Evolutionary conservation across 2,113 vertebrate species (phyloP), one percentile per base, ranked within the genome.

Genomic region (Melanerpes formicivorus): DNA sequence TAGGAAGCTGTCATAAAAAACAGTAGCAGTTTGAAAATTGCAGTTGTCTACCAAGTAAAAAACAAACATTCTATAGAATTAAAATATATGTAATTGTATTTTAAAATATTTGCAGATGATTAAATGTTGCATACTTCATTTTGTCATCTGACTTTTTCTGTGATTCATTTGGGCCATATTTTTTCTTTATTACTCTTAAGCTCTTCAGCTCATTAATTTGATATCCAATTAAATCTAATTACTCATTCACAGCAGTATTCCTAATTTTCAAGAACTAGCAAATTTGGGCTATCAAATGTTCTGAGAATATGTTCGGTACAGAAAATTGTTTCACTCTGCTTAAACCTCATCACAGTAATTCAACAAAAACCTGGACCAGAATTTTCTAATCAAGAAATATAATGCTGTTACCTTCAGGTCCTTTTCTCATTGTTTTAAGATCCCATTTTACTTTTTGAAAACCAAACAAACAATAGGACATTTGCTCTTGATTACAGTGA

Each of bases 121-220:
- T 72, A 46, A 54, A 4, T n/a, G 56, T 52, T 56, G 6, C 13
- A 71, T 56, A 60, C 8, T 8, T 87, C 14, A 14, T 74, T 89
- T 87, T 91, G 8, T 79, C 62, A 77, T 73, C 66, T 87, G 5
- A 48, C 18, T 77, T 95, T 88, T 64, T 74, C 56, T 72, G 27
- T 75, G 71, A 80, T 86, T 93, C 27, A 77, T 85, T 85, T 85
- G 6, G 5, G 7, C 10, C 26, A 40, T 71, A 76, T 71, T 80
- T 93, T 92, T 80, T 69, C 25, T 83, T 83, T 44, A 84, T 86
- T 64, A 60, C 16, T 80, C 74, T 44, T 62, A 72, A 88, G 40
- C 9, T 88, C 34, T 86, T 91, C 70, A 95, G 44, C 7, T 91
- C 69, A 80, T 86, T 86, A 93, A 91, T 88, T 94, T 86, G 9